phyloP scores from a whole-genome alignment of 2,797 vertebrate genomes.

The Hydrophis major region DNA sequence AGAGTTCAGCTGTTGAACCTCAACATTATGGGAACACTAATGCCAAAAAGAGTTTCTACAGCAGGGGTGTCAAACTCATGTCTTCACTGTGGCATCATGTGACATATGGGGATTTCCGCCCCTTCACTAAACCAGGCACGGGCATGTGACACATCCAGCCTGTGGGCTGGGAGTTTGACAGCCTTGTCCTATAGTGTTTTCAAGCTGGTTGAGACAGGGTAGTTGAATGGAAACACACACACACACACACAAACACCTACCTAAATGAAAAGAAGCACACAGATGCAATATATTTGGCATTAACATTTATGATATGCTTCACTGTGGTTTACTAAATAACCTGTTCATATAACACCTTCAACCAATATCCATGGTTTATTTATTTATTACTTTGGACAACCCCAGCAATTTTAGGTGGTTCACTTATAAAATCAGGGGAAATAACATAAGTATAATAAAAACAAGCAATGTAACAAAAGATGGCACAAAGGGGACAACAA shows the following conservation, averaged over 20 bases:
- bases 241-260: fast-evolving
- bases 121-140: too few relatives aligned
- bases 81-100: too few relatives aligned
- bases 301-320: not conserved
- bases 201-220: not conserved
- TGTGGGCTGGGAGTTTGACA: too few relatives aligned
- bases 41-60: not conserved
- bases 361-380: not conserved
- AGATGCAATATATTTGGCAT: not conserved
- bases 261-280: not conserved
- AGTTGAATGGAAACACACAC: not conserved
- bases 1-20: not conserved
- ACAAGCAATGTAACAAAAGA: too few relatives aligned
- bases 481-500: too few relatives aligned
- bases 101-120: too few relatives aligned
- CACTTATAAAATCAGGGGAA: not conserved
- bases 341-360: not conserved
- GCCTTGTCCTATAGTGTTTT: not conserved
- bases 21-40: not conserved
- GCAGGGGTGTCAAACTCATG: too few relatives aligned
- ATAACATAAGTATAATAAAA: too few relatives aligned
- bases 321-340: not conserved
- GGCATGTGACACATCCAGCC: too few relatives aligned
- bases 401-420: not conserved
- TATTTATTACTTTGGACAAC: not conserved